Evolutionary conservation across 30 jellyfish, hydroid and myxozoan genomes (phyloP).

Genomic region (Sanderia malayensis): DNA sequence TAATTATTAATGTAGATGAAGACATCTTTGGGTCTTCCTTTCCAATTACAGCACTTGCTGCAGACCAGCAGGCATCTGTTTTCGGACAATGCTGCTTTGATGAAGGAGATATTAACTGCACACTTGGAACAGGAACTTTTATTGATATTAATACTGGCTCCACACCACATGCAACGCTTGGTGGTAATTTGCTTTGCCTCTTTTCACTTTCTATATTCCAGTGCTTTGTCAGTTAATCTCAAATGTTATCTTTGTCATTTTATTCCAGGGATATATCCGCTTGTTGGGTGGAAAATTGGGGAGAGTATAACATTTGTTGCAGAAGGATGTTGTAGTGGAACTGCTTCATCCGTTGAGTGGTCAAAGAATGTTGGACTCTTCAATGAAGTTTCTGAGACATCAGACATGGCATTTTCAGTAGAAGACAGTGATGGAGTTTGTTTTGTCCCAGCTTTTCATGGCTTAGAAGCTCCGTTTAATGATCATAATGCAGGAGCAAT

Average conservation of each 20-base stretch:
- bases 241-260: too few relatives aligned
- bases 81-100: conserved; percentile 82
- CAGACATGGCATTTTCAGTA: conserved; percentile 79
- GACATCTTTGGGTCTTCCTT: conserved; percentile 71
- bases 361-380: conserved; percentile 63
- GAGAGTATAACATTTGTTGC: conserved; percentile 68
- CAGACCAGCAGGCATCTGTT: conserved; percentile 87
- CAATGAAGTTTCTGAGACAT: conserved; percentile 58
- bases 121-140: conserved; percentile 93
- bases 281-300: conserved; percentile 83
- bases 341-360: conserved; percentile 83
- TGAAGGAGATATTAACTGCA: conserved; percentile 68
- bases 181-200: too few relatives aligned
- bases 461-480: conserved; percentile 51
- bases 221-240: too few relatives aligned
- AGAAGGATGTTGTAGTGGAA: conserved; percentile 73
- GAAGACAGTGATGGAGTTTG: conserved; percentile 69
- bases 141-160: conserved; percentile 77
- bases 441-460: conserved; percentile 84
- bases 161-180: conserved; percentile 76
- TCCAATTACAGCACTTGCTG: conserved; percentile 81
- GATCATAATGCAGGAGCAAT: conserved; percentile 49
- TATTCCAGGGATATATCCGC: conserved; percentile 86
- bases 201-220: too few relatives aligned
- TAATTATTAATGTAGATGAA: conserved; percentile 64